phyloP scores from a whole-genome alignment of 2,797 vertebrate species.

The Sphenodon punctatus region DNA sequence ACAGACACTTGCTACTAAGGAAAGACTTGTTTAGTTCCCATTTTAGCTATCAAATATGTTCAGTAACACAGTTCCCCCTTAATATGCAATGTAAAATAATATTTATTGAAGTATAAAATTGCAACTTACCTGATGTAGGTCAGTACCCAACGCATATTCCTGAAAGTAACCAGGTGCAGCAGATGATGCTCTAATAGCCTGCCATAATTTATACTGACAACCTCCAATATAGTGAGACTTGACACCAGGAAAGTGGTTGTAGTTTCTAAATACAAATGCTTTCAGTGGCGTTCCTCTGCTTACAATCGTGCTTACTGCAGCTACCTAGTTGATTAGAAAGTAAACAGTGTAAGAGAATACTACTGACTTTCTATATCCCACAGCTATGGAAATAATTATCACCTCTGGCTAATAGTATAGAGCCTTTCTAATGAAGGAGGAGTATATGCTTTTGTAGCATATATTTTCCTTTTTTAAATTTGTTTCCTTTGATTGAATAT shows the following conservation, averaged over 20 bases:
- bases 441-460: neutral
- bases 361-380: no score
- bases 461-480: no score
- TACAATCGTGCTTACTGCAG: conserved; percentile 94
- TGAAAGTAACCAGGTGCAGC: conserved; percentile 94
- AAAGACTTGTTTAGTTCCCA: neutral
- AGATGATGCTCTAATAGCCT: conserved; percentile 91
- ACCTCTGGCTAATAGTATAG: no score
- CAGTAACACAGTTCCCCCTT: neutral
- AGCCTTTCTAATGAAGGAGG: no score
- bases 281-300: conserved; percentile 90
- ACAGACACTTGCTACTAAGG: neutral
- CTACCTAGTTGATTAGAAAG: conserved; percentile 79
- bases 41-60: neutral
- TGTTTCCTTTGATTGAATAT: neutral
- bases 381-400: neutral
- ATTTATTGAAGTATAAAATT: neutral
- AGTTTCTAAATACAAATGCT: conserved; percentile 96
- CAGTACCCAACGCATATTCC: conserved; percentile 87
- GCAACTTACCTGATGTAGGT: conserved; percentile 90
- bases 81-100: neutral
- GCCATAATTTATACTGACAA: conserved; percentile 93
- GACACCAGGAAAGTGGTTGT: conserved; percentile 89
- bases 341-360: no score
- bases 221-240: conserved; percentile 88